phyloP scores from a whole-genome alignment of 2,888 invertebrate species.

The Crocallis elinguaria region DNA sequence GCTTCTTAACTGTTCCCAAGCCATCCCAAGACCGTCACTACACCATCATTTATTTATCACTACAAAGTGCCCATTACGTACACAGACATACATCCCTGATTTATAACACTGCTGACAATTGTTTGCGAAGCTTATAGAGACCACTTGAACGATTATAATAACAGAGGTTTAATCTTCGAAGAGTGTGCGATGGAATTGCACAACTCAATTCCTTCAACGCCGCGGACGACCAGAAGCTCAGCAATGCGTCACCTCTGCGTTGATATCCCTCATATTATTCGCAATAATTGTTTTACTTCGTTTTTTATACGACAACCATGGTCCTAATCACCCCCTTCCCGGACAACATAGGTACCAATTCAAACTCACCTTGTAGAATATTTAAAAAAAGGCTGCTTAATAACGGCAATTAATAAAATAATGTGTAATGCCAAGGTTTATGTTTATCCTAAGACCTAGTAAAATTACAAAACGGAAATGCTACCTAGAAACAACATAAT shows the following conservation, averaged over 20 bases:
- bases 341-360: too few relatives aligned
- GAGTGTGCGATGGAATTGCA: too few relatives aligned
- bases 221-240: too few relatives aligned
- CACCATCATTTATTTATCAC: constrained; percentile 35
- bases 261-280: too few relatives aligned
- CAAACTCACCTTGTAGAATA: too few relatives aligned
- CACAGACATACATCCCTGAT: constrained; percentile 35
- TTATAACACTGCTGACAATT: constrained; percentile 39
- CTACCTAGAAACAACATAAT: too few relatives aligned
- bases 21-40: constrained; percentile 36
- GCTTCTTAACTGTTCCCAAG: constrained; percentile 67
- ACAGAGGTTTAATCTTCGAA: too few relatives aligned
- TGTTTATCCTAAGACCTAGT: constrained; percentile 14
- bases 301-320: too few relatives aligned
- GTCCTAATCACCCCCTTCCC: too few relatives aligned
- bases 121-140: constrained; percentile 25
- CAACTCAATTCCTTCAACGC: too few relatives aligned
- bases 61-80: constrained; percentile 17
- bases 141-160: constrained; percentile 14
- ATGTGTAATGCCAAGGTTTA: constrained; percentile 13
- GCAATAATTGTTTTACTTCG: too few relatives aligned
- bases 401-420: constrained; percentile 8
- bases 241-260: too few relatives aligned
- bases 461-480: background rate
- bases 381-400: constrained; percentile 10